Percentiles rank a stretch among this genome's conserved stretches.
Conservation (phyloP, 2,113 vertebrate genomes). For the Gambusia affinis region DNA sequence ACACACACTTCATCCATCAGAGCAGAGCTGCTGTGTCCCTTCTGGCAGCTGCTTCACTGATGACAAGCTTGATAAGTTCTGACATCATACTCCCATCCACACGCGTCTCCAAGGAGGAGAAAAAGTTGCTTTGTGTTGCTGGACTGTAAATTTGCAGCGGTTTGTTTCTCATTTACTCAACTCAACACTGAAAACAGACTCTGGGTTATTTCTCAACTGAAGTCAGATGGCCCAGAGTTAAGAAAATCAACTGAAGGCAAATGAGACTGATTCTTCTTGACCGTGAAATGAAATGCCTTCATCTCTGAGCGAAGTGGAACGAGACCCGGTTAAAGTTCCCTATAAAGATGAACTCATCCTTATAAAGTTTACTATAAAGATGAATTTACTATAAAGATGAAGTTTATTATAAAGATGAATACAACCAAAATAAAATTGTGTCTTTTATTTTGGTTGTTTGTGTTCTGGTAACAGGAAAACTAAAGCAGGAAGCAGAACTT, state of each 20-base stretch:
- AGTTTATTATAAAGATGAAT: too few relatives aligned
- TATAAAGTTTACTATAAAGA: too few relatives aligned
- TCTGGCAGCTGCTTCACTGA: slow-evolving; percentile 48
- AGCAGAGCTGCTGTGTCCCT: slow-evolving; percentile 42
- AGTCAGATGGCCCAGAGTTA: neutral
- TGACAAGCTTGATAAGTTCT: slow-evolving; percentile 19
- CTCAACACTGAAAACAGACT: slow-evolving; percentile 19
- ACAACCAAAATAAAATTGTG: too few relatives aligned
- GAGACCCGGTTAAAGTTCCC: too few relatives aligned
- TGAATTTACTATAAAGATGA: too few relatives aligned
- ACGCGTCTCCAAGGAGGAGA: neutral
- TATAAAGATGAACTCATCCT: too few relatives aligned
- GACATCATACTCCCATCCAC: slow-evolving; percentile 40
- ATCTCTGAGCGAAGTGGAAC: too few relatives aligned
- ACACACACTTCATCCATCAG: slow-evolving; percentile 75
- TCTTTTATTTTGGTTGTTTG: too few relatives aligned
- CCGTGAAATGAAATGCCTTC: too few relatives aligned
- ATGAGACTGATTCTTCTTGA: neutral
- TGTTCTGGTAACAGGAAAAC: too few relatives aligned
- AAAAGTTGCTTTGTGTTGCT: neutral
- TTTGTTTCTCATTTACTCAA: slow-evolving; percentile 26
- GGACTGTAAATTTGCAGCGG: slow-evolving; percentile 26
- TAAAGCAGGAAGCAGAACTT: neutral
- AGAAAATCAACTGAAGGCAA: slow-evolving; percentile 24
- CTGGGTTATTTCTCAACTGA: slow-evolving; percentile 21